phyloP scores from a whole-genome alignment of 2,797 vertebrate genomes.

The Gila robusta region DNA sequence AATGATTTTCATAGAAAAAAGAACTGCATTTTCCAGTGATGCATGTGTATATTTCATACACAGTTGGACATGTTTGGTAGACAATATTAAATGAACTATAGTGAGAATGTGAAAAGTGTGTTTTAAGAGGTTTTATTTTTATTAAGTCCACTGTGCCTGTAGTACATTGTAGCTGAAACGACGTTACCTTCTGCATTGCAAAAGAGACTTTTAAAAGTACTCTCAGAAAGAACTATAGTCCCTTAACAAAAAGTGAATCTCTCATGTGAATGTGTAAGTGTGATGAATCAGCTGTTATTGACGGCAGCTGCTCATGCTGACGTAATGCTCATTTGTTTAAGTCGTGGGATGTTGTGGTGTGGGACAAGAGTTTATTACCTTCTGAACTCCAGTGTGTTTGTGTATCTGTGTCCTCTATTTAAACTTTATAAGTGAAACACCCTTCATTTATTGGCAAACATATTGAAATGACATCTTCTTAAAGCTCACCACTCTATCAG shows the following conservation, averaged over 20 bases:
- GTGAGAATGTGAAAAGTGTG: neutral
- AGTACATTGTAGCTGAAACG: neutral
- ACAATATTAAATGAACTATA: neutral
- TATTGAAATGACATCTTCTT: conserved; percentile 33
- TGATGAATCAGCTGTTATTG: conserved; percentile 49
- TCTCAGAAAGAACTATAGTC: neutral
- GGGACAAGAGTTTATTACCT: conserved; percentile 50
- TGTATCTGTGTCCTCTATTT: neutral
- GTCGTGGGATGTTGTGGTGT: conserved; percentile 52
- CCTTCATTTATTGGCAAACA: conserved; percentile 24
- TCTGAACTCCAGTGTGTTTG: conserved; percentile 27
- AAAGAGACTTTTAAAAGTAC: conserved; percentile 14
- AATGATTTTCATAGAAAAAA: neutral
- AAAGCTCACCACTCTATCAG: neutral
- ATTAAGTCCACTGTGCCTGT: neutral
- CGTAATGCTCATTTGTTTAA: conserved; percentile 54
- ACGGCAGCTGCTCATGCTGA: conserved; percentile 32
- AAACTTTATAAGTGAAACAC: conserved; percentile 34
- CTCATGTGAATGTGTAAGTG: conserved; percentile 15
- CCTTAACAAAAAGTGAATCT: conserved; percentile 18
- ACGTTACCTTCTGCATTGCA: neutral
- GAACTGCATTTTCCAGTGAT: neutral
- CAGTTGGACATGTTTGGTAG: neutral
- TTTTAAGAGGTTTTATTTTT: neutral
- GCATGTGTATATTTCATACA: neutral